Evolutionary conservation across 2,113 vertebrate species (phyloP), one percentile per base, ranked within the genome.

Genomic region (Sinocyclocheilus rhinocerous): DNA sequence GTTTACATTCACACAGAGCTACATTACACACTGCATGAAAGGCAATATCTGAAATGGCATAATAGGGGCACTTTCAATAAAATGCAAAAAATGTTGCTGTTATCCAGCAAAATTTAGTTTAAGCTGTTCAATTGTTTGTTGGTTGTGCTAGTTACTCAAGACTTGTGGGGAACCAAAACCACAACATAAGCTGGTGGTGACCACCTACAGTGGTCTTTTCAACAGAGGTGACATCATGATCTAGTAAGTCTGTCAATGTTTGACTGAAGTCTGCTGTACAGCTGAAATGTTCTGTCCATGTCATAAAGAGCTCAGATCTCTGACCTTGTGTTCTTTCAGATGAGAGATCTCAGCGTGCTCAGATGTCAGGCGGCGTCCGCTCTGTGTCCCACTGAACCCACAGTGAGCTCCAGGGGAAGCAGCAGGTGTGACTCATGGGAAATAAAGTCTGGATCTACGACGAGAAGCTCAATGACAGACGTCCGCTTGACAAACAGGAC

Each of bases 221-320:
- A 72, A 39, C 29, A 72, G 33, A 72, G 29, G 20, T 39, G 69
- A 72, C 9, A n/a, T 24, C 36, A 42, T n/a, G 39, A n/a, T 73
- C 39, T n/a, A 45, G 70, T 45, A n/a, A n/a, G 29, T 11, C 63
- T n/a, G 70, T n/a, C 70, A 73, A 1, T 45, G 75, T 76, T 48
- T 76, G 24, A 52, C 33, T 76, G 75, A 50, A 48, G 22, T 75
- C 75, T 76, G 15, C 73, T 45, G n/a, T 76, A 50, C 24, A 15
- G 42, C 73, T 76, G 6, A 76, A 73, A 73, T 45, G 11, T n/a
- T n/a, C 20, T 73, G 11, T 73, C 22, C 39, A 18, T 29, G 22
- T 76, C 45, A 76, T 76, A 76, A 52, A 76, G n/a, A 76, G 42
- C 75, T 50, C 75, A 76, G 75, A 26, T 76, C 75, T 76, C 75